phyloP scores from a whole-genome alignment of 2,797 vertebrate genomes.

The Chanos chanos region DNA sequence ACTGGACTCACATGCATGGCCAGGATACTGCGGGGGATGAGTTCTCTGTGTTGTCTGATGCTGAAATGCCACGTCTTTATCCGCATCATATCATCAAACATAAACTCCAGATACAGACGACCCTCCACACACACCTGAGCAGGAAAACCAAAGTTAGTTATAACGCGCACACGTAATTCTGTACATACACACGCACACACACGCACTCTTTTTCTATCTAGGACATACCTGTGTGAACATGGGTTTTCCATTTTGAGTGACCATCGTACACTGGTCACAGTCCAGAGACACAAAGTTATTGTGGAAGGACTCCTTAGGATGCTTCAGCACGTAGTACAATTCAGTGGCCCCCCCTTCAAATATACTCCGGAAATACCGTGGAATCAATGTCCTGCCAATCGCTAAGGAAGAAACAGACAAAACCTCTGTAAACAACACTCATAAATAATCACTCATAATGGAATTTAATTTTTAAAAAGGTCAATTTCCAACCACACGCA shows the following conservation, averaged over 20 bases:
- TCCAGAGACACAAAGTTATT: conserved; percentile 87
- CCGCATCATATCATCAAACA: conserved; percentile 92
- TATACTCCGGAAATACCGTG: conserved; percentile 88
- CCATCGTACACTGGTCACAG: conserved; percentile 89
- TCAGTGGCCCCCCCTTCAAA: conserved; percentile 87
- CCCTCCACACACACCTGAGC: conserved; percentile 84
- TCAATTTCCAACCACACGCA: not conserved
- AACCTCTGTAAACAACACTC: not conserved
- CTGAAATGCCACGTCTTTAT: conserved; percentile 93
- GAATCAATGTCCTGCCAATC: conserved; percentile 85
- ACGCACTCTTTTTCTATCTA: not conserved
- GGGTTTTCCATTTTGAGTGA: conserved; percentile 86
- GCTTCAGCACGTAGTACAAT: conserved; percentile 84
- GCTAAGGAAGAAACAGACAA: conserved; percentile 69
- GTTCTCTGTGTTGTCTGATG: conserved; percentile 85
- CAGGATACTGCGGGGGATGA: conserved; percentile 86
- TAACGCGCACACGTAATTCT: not conserved
- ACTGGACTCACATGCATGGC: conserved; percentile 86
- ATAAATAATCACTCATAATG: not conserved
- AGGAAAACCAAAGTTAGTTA: not conserved
- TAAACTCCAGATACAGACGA: conserved; percentile 85
- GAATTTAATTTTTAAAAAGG: not conserved
- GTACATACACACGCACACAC: not conserved
- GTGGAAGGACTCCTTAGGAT: conserved; percentile 88
- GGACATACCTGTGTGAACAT: conserved; percentile 85